Evolutionary conservation across 2,113 vertebrate genomes (phyloP).

Genomic region (Microcebus griseorufus): DNA sequence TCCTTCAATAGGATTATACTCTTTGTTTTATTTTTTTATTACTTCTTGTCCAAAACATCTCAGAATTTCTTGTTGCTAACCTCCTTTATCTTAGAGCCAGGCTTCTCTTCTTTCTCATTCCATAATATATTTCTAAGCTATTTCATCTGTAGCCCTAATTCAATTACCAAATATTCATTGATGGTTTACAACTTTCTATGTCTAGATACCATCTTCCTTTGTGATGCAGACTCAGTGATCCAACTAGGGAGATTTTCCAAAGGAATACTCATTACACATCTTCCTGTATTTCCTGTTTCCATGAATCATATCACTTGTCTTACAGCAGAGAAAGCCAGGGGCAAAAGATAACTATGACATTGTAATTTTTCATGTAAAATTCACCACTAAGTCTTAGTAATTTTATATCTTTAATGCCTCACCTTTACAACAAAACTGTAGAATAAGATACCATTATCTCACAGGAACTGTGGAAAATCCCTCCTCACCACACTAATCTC

Average conservation of each 20-base stretch:
- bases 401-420: not conserved
- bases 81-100: not conserved
- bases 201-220: not conserved
- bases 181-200: not conserved
- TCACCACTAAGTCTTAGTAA: not conserved
- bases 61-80: not conserved
- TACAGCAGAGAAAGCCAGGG: not conserved
- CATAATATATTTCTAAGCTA: fast-evolving
- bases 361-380: not conserved
- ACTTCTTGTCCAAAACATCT: not conserved
- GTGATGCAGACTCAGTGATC: not conserved
- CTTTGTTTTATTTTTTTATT: not conserved
- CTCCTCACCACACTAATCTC: not conserved
- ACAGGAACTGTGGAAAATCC: not conserved
- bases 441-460: not conserved
- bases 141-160: not conserved
- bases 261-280: too few relatives aligned
- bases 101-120: not conserved
- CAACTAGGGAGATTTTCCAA: too few relatives aligned
- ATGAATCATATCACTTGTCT: not conserved
- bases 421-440: not conserved
- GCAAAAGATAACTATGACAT: too few relatives aligned
- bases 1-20: not conserved
- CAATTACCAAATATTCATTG: too few relatives aligned
- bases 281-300: not conserved